Percentiles rank a stretch among this genome's conserved stretches.
These are phyloP conservation scores for Cyclophora punctaria DNA, from an alignment of 2,888 invertebrate species.

Conservation along the genomic window DNA sequence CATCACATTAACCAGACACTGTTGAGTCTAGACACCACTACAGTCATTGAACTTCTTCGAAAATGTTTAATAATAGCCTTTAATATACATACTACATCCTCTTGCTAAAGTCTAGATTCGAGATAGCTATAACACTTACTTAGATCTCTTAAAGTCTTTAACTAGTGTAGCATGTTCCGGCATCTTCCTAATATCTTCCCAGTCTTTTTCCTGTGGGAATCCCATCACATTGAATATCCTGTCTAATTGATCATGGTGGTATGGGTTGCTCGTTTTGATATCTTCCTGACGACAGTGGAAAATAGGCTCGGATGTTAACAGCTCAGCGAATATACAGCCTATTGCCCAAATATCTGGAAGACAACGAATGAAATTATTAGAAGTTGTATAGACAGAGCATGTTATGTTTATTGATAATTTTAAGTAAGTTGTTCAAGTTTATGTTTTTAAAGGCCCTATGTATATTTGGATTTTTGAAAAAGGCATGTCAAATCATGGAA, in stretches of 20 bases:
- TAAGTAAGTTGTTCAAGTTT: too few species aligned
- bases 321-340: slow-evolving; percentile 98
- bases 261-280: slow-evolving; percentile 99
- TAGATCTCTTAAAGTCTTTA: slow-evolving; percentile 96
- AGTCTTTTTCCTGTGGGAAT: slow-evolving; percentile 96
- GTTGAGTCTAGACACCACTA: too few species aligned
- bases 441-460: too few species aligned
- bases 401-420: too few species aligned
- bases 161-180: slow-evolving; percentile 96
- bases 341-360: slow-evolving; percentile 97
- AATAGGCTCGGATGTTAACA: slow-evolving; percentile 99
- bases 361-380: neutral
- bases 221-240: slow-evolving; percentile 99
- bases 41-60: too few species aligned
- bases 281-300: slow-evolving; percentile 99
- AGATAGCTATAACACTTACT: slow-evolving; percentile 70
- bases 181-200: slow-evolving; percentile 99
- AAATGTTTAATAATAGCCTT: too few species aligned
- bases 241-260: slow-evolving; percentile 98
- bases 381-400: too few species aligned
- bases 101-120: too few species aligned
- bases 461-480: too few species aligned
- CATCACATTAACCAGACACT: too few species aligned
- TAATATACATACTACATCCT: too few species aligned
- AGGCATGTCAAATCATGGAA: too few species aligned